These are phyloP conservation scores for Manis javanica DNA, from an alignment of 2,797 vertebrate species.

Conservation along the genomic window DNA sequence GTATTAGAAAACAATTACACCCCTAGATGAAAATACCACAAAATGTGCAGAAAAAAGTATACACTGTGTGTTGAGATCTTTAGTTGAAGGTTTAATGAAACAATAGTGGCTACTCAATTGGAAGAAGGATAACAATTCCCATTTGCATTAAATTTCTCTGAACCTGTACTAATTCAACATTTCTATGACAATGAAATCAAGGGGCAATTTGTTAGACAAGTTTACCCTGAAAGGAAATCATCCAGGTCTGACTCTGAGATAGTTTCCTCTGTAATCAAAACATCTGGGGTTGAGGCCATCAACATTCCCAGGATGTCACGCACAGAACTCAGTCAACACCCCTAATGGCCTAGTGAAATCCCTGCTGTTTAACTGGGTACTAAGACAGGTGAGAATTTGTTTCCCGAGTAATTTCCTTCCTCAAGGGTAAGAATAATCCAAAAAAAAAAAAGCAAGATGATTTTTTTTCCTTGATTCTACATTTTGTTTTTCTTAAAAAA, in stretches of 20 bases:
- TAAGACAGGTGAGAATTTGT: not conserved
- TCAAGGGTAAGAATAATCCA: constrained; percentile 33
- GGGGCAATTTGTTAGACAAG: not conserved
- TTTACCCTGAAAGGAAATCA: constrained; percentile 13
- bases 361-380: not conserved
- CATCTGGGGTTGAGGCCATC: not conserved
- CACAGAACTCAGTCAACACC: not conserved
- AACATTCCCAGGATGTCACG: not conserved
- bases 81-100: not conserved
- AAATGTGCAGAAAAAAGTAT: not conserved
- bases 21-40: not conserved
- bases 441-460: not conserved
- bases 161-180: not conserved
- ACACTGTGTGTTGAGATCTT: not conserved
- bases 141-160: not conserved
- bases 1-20: constrained; percentile 39
- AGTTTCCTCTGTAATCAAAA: not conserved
- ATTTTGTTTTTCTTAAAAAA: constrained; percentile 55
- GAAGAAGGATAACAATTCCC: not conserved
- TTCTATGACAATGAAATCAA: not conserved
- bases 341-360: not conserved
- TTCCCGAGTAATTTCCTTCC: not conserved
- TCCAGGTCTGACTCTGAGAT: not conserved
- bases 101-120: not conserved
- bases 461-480: constrained; percentile 44